Conservation (phyloP, 2,888 invertebrate genomes). For the Camptogramma bilineatum region DNA sequence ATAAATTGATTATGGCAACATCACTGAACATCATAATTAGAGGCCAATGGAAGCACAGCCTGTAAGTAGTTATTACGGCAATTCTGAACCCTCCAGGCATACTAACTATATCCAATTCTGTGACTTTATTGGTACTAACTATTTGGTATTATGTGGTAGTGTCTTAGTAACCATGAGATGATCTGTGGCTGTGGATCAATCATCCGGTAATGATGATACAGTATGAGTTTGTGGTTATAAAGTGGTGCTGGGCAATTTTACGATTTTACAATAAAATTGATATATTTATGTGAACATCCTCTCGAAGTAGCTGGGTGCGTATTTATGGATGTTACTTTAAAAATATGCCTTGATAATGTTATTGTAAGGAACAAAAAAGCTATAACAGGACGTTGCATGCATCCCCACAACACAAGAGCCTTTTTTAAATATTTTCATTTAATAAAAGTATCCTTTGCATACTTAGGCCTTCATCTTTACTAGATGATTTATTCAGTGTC, state of each 20-base stretch:
- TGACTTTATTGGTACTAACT: conserved; percentile 8
- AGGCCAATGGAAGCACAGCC: conserved; percentile 21
- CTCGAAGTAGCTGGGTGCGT: background rate
- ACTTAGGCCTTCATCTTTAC: no score
- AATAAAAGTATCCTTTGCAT: no score
- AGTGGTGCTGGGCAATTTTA: conserved; percentile 15
- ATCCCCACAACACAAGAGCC: no score
- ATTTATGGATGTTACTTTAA: background rate
- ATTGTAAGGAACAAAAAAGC: no score
- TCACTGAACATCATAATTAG: conserved; percentile 30
- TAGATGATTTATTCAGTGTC: no score
- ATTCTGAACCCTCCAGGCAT: background rate
- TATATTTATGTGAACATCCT: conserved; percentile 15
- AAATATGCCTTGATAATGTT: no score
- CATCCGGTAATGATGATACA: conserved; percentile 19
- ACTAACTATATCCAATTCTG: background rate
- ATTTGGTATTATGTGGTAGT: conserved; percentile 2
- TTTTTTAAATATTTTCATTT: no score
- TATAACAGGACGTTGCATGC: no score
- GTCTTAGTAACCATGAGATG: conserved; percentile 7
- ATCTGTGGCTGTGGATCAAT: conserved; percentile 23
- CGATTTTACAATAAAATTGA: conserved; percentile 1
- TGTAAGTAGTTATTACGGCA: conserved; percentile 17
- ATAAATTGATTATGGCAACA: conserved; percentile 35
- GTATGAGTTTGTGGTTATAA: conserved; percentile 18